Percentiles rank a stretch among this genome's conserved stretches.
Evolutionary conservation across 2,113 vertebrate species (phyloP).

Genomic region (Desmodus rotundus): DNA sequence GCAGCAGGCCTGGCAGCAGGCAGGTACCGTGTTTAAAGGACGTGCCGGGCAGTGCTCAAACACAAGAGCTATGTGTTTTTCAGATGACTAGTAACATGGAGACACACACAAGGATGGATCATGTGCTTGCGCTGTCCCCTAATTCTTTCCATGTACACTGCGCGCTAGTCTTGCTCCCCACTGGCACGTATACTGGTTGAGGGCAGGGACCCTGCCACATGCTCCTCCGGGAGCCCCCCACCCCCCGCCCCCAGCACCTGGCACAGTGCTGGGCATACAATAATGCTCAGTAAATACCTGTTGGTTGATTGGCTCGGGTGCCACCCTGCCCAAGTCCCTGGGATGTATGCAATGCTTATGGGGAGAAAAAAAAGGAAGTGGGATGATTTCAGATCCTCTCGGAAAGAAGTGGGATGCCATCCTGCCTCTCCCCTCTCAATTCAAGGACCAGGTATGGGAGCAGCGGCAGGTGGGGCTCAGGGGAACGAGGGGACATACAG

Average conservation of each 20-base stretch:
- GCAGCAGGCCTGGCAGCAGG: not conserved
- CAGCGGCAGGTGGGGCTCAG: not conserved
- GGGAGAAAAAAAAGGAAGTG: constrained; percentile 72
- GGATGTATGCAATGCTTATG: constrained; percentile 70
- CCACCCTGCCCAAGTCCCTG: constrained; percentile 73
- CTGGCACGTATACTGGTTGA: constrained; percentile 7
- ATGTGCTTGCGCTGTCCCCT: not conserved
- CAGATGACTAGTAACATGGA: not conserved
- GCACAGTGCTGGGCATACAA: constrained; percentile 48
- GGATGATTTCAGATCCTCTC: constrained; percentile 66
- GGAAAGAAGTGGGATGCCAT: constrained; percentile 59
- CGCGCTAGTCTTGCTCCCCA: not conserved
- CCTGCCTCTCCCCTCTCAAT: constrained; percentile 67
- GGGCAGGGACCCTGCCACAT: constrained; percentile 65
- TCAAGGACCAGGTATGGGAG: constrained; percentile 40
- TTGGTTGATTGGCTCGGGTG: constrained; percentile 72
- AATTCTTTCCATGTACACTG: not conserved
- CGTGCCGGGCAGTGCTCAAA: not conserved
- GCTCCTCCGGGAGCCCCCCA: constrained; percentile 49
- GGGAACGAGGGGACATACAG: constrained; percentile 78
- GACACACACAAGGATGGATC: not conserved
- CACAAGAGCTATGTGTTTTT: not conserved
- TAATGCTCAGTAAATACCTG: constrained; percentile 72
- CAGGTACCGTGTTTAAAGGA: not conserved
- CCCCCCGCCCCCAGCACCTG: constrained; percentile 44